These are phyloP conservation scores for Loxodonta africana DNA, from an alignment of 2,113 vertebrate genomes.

Conservation along the genomic window DNA sequence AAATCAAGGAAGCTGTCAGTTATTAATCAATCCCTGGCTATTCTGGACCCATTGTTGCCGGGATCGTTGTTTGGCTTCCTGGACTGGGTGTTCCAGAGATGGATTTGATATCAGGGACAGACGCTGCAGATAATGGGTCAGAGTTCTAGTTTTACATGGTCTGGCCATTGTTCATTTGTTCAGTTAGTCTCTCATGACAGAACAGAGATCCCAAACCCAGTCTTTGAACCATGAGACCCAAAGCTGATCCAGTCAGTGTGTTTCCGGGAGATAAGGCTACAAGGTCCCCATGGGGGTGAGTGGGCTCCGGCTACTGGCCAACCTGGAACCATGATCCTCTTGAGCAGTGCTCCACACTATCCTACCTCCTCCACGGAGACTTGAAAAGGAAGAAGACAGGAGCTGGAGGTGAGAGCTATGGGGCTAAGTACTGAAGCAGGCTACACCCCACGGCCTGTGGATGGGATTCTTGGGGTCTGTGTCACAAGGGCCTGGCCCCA, in stretches of 20 bases:
- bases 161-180: no score
- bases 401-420: no score
- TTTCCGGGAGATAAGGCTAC: neutral
- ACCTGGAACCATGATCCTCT: no score
- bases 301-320: neutral
- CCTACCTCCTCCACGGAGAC: neutral
- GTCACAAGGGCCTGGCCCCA: fast-evolving
- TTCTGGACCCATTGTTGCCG: no score
- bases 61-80: no score
- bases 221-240: neutral
- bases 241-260: neutral
- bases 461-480: neutral
- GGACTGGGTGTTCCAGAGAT: no score
- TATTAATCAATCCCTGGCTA: no score
- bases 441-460: neutral
- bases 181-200: no score
- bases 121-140: no score
- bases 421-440: neutral
- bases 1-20: no score
- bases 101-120: no score
- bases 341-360: neutral
- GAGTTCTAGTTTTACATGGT: no score
- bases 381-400: neutral
- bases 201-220: neutral
- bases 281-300: neutral